A percentile compares a stretch with the other conserved stretches of the same genome.
Conservation (phyloP, 64 coral and sea anemone species). For the Stichodactyla helianthus region DNA sequence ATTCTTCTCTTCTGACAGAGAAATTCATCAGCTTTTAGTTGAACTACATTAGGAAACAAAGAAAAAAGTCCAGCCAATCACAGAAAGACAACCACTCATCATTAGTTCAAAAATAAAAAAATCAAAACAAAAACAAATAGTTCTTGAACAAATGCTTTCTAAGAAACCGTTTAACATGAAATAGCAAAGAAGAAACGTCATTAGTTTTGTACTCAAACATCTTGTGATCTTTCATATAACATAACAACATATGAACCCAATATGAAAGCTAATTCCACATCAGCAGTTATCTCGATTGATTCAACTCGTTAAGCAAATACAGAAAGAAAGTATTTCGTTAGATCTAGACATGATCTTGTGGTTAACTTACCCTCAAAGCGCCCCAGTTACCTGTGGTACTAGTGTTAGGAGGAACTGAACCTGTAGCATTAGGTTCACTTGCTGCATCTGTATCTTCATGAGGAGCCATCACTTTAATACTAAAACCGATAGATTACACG, state of each 20-base stretch:
- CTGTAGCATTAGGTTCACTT: background rate
- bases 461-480: constrained; percentile 28
- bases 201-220: background rate
- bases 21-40: too few species aligned
- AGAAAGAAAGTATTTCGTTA: background rate
- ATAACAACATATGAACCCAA: background rate
- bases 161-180: background rate
- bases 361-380: constrained; percentile 43
- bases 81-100: too few species aligned
- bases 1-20: background rate
- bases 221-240: background rate
- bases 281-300: background rate
- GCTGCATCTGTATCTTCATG: constrained; percentile 42
- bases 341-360: background rate
- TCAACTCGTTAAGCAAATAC: background rate
- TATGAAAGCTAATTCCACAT: background rate
- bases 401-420: background rate
- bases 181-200: background rate
- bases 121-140: background rate
- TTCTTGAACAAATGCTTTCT: background rate
- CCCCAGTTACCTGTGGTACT: constrained; percentile 39
- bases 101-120: background rate
- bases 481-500: background rate
- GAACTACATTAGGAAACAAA: too few species aligned
- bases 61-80: too few species aligned